Base-by-base conservation (phyloP, 2,113 vertebrate species). In the Leptodactylus fuscus region DNA sequence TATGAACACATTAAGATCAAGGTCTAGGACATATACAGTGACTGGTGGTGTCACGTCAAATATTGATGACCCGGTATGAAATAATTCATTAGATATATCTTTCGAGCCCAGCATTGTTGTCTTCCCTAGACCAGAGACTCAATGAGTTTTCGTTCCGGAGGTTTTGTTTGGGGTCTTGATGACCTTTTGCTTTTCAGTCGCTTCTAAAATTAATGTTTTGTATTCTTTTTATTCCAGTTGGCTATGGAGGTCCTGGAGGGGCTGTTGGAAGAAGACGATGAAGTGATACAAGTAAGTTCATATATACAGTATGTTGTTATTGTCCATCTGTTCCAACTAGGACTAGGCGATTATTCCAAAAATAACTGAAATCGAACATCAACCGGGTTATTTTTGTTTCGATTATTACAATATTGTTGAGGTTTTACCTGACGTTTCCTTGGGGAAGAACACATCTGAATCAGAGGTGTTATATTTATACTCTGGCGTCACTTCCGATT, bases 181-280 rank as follows among this genome's bases (percentile, higher is more conserved):
- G 32, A 22, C 65, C 16, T 20, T 22, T 2, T 69, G 65, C 2
- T 18, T 18, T 69, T 4, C 22, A 4, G 8, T 38, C 18, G 7
- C 32, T 10, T 38, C 7, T 38, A 22, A 38, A 65, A 22, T 27
- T 73, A 13, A n/a, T 11, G 27, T 74, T 16, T 38, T 60, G 2
- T 15, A 1, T 7, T 82, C 22, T 81, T 88, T n/a, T 58, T 76
- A 75, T 65, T 9, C 41, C 87, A 95, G 95, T 89, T 88, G 87
- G 92, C 94, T 0, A 92, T 92, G 10, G 94, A 95, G 48, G 93
- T 95, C 49, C 86, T 95, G 81, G 95, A 95, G 87, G 89, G 91
- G 75, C 93, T 96, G 29, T 85, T 95, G 73, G 94, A 96, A 53
- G 94, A 96, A 80, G 94, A 95, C 53, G 94, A 95, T 51, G 94